These are phyloP conservation scores for Herpetotheres cachinnans DNA, from an alignment of 2,113 vertebrate genomes.

Conservation along the genomic window DNA sequence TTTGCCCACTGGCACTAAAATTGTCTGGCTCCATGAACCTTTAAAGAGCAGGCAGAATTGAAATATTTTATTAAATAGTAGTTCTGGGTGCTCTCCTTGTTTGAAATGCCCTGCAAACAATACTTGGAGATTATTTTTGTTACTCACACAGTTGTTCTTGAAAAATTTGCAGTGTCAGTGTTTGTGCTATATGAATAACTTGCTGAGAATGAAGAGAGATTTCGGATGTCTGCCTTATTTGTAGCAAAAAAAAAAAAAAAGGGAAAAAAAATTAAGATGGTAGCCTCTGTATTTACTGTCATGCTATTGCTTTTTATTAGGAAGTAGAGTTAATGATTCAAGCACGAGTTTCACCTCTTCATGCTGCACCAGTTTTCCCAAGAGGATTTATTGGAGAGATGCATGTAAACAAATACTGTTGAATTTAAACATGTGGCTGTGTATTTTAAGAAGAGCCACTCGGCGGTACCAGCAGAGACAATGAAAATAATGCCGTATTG, in stretches of 20 bases:
- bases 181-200: not conserved
- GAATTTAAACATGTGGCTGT: not conserved
- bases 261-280: not conserved
- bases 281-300: not conserved
- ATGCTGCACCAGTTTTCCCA: not conserved
- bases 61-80: not conserved
- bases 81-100: not conserved
- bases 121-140: not conserved
- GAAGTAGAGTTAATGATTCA: conserved; percentile 22
- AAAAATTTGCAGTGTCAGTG: not conserved
- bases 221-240: not conserved
- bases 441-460: not conserved
- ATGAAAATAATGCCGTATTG: not conserved
- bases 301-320: conserved; percentile 2
- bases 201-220: not conserved
- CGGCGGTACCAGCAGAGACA: not conserved
- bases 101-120: not conserved
- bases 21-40: not conserved
- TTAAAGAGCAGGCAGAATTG: not conserved
- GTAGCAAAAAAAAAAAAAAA: not conserved
- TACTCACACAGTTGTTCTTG: not conserved
- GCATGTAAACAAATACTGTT: not conserved
- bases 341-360: not conserved
- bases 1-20: not conserved
- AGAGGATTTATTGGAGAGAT: not conserved